phyloP scores from a whole-genome alignment of 1,140 invertebrate species.

The Zaprionus nigranus region DNA sequence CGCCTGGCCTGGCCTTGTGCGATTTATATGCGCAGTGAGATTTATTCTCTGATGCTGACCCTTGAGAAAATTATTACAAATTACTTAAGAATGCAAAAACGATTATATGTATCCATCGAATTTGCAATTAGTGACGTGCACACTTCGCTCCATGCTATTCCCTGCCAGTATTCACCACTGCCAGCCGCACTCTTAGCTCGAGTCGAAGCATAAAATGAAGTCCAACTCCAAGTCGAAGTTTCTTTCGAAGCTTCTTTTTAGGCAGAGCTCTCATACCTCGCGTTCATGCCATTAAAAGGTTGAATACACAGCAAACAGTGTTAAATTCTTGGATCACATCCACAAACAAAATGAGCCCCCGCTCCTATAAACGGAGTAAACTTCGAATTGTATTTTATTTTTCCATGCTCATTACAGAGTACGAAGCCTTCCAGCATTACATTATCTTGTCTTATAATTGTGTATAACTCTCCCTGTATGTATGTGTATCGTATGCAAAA shows the following conservation, averaged over 20 bases:
- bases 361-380: neutral
- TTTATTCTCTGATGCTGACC: constrained; percentile 80
- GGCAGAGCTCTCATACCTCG: neutral
- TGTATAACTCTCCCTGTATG: neutral
- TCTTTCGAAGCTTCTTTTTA: constrained; percentile 10
- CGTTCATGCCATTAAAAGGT: neutral
- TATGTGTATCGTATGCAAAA: neutral
- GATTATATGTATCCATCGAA: constrained; percentile 84
- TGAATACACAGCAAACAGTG: neutral
- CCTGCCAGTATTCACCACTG: constrained; percentile 29
- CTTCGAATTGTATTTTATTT: neutral
- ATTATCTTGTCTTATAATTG: neutral
- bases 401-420: neutral
- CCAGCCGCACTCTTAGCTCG: constrained; percentile 7
- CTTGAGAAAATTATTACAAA: constrained; percentile 84
- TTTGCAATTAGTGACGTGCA: constrained; percentile 84
- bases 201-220: constrained; percentile 2
- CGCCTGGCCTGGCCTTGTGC: constrained; percentile 39
- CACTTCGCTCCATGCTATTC: constrained; percentile 63
- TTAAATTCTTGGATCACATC: neutral
- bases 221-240: constrained; percentile 31
- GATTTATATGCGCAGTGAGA: constrained; percentile 70
- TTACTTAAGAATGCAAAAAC: constrained; percentile 84
- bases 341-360: neutral
- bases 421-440: neutral